These are phyloP conservation scores for Agrilus biguttatus DNA, from an alignment of 2,888 invertebrate genomes.

Conservation along the genomic window DNA sequence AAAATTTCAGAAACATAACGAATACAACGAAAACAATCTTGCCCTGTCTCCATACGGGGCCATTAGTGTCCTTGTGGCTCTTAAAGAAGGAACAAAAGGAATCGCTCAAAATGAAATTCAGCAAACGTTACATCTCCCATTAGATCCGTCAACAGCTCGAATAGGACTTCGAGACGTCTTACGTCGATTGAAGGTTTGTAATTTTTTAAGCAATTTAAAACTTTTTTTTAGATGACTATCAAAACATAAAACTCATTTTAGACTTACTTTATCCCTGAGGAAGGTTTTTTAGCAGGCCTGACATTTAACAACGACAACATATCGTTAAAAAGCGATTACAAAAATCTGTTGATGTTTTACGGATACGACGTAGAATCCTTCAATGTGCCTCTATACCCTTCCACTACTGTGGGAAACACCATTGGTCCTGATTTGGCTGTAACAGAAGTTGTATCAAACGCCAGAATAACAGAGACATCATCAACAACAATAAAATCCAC, in stretches of 20 bases:
- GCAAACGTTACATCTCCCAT: constrained; percentile 53
- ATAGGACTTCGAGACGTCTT: constrained; percentile 74
- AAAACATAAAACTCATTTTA: constrained; percentile 23
- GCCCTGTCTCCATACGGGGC: constrained; percentile 76
- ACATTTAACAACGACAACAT: constrained; percentile 68
- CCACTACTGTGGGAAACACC: constrained; percentile 2
- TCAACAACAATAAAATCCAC: constrained; percentile 7
- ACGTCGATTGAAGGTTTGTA: constrained; percentile 58
- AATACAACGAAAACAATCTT: constrained; percentile 62
- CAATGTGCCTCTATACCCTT: constrained; percentile 24
- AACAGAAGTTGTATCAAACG: constrained; percentile 4
- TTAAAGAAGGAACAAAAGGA: constrained; percentile 66
- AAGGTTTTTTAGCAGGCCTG: constrained; percentile 69
- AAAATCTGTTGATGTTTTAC: constrained; percentile 59
- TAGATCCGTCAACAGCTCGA: constrained; percentile 56
- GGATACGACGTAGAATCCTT: constrained; percentile 58
- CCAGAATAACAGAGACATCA: constrained; percentile 10
- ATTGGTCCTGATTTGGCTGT: constrained; percentile 10
- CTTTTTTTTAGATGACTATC: background rate
- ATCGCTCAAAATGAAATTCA: constrained; percentile 58
- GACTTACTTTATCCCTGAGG: constrained; percentile 73
- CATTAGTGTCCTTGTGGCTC: constrained; percentile 62
- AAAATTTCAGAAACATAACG: constrained; percentile 44
- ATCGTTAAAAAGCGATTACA: constrained; percentile 57
- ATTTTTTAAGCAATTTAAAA: constrained; percentile 2